Evolutionary conservation across 2,888 invertebrate species (phyloP), one percentile per base, ranked within the genome.

Genomic region (Capitulum mitella): DNA sequence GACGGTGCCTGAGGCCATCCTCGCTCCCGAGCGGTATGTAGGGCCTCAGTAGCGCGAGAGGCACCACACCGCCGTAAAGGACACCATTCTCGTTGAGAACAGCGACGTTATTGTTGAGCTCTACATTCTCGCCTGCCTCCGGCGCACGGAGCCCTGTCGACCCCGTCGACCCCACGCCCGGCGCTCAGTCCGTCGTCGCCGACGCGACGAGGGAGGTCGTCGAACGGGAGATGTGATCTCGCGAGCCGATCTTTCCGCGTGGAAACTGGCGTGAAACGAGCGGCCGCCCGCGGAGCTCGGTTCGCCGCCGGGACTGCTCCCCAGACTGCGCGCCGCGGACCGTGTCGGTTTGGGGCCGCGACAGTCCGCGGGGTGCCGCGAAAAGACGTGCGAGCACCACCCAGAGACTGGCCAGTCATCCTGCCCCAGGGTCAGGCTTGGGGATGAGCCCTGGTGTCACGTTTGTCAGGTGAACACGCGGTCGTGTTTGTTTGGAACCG

Each of bases 211-310:
- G 3, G 29, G 29, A 2, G 29, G 32, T 10, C 1, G 54, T 16
- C 22, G n/a, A n/a, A n/a, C 22, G 22, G 22, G 19, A 29, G 61
- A 61, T 61, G 32, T 29, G 29, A 61, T 61, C 61, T 10, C 12
- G 29, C 29, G 29, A 2, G 61, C 32, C 32, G 29, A 14, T n/a
- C n/a, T n/a, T n/a, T n/a, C 19, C 19, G 0, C 51, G 3, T 1
- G 64, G 19, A 64, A 64, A 64, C 64, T 34, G 64, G 64, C 64
- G 64, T 64, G 64, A 64, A 64, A 64, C 64, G 64, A 64, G 34
- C 34, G 12, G 64, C 16, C 34, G 64, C 34, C 64, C 0, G 34
- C 3, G 34, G 14, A 29, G 32, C 64, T 64, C 34, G 32, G 64
- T 64, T 34, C 34, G 34, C 51, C 22, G 43, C 51, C 51, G 19